Evolutionary conservation across 2,797 vertebrate species (phyloP).

Genomic region (Notolabrus celidotus): DNA sequence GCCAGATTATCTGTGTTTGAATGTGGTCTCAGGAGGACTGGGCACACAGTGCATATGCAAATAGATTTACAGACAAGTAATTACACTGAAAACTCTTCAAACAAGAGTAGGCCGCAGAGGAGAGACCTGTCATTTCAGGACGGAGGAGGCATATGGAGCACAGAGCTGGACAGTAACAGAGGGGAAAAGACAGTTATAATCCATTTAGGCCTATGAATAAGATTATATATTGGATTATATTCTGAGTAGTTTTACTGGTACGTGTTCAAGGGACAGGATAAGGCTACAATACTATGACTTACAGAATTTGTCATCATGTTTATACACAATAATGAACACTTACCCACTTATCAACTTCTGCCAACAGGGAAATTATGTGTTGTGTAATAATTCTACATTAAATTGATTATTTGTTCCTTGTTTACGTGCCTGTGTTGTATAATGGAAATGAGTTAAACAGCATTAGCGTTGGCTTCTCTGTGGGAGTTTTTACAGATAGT

Average conservation of each 20-base stretch:
- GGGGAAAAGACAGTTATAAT: slow-evolving; percentile 11
- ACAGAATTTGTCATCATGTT: slow-evolving; percentile 28
- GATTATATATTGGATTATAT: slow-evolving; percentile 11
- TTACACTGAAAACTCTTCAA: slow-evolving; percentile 67
- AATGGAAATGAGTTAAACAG: slow-evolving; percentile 61
- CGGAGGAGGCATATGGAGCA: slow-evolving; percentile 15
- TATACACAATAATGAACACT: slow-evolving; percentile 26
- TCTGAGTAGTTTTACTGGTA: slow-evolving; percentile 7
- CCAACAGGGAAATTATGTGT: slow-evolving; percentile 52
- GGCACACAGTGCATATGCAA: slow-evolving; percentile 68
- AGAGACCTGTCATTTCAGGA: slow-evolving; percentile 40
- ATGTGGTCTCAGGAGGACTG: slow-evolving; percentile 60
- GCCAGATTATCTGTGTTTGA: slow-evolving; percentile 70
- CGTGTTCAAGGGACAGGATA: neutral
- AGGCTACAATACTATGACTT: slow-evolving; percentile 5
- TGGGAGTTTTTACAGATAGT: slow-evolving; percentile 71
- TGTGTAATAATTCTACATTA: slow-evolving; percentile 57
- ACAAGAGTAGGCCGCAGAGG: slow-evolving; percentile 38
- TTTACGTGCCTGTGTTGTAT: slow-evolving; percentile 54
- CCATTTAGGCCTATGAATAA: slow-evolving; percentile 16
- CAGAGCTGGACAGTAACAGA: slow-evolving; percentile 4
- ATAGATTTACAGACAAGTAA: slow-evolving; percentile 73
- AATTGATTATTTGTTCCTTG: slow-evolving; percentile 60
- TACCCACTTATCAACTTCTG: slow-evolving; percentile 50
- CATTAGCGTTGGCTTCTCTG: slow-evolving; percentile 62